Conservation (phyloP, 2,113 vertebrate genomes). For the Forbesichthys papilliferus region DNA sequence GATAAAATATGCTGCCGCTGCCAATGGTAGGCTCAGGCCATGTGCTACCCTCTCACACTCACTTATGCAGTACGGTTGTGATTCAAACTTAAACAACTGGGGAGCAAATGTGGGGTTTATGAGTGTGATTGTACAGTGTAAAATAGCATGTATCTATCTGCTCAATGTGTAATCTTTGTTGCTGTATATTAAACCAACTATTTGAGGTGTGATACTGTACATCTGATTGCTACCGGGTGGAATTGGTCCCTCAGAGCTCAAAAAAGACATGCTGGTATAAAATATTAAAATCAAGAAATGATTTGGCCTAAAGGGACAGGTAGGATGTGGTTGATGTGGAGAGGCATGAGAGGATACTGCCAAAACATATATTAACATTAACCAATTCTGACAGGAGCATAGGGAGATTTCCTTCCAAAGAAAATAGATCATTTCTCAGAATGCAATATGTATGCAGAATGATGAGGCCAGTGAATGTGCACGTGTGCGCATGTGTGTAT, state of each 20-base stretch:
- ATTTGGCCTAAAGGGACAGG: background rate
- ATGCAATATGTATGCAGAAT: background rate
- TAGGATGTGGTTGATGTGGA: background rate
- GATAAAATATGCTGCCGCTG: too few relatives aligned
- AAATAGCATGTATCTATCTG: background rate
- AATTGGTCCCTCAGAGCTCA: background rate
- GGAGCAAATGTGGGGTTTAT: too few relatives aligned
- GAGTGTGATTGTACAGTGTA: background rate
- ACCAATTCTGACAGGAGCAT: background rate
- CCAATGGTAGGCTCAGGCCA: too few relatives aligned
- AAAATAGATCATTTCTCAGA: too few relatives aligned
- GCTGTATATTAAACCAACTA: background rate
- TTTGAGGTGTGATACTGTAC: background rate
- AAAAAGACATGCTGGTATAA: background rate
- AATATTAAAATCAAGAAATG: background rate
- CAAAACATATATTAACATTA: background rate
- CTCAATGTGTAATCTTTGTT: background rate
- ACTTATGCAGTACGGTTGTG: too few relatives aligned
- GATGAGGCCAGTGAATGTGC: background rate
- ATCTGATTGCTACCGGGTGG: background rate
- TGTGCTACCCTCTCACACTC: too few relatives aligned
- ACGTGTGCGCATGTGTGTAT: background rate
- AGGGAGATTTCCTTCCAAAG: background rate
- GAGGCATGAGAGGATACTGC: background rate
- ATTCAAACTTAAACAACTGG: too few relatives aligned